Percentiles rank a stretch among this genome's conserved stretches.
Evolutionary conservation across 2,797 vertebrate species (phyloP).

Genomic region (Aulostomus chinensis): DNA sequence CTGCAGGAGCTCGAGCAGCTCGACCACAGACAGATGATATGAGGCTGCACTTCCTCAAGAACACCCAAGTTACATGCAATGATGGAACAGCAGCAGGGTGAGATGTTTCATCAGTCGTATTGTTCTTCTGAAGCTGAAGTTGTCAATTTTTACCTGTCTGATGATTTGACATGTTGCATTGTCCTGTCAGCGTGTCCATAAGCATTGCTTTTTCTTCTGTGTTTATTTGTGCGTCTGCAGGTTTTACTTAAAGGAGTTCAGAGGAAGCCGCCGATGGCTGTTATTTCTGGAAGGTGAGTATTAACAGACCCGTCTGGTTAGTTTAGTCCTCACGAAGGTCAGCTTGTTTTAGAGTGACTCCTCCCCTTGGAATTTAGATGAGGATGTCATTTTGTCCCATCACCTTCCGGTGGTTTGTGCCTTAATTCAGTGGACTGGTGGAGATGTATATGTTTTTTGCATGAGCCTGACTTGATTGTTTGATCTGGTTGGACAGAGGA

Average conservation of each 20-base stretch:
- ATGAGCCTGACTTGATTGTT: neutral
- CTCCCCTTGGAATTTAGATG: conserved; percentile 65
- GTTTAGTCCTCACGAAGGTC: conserved; percentile 70
- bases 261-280: conserved; percentile 82
- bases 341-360: conserved; percentile 58
- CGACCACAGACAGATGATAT: conserved; percentile 75
- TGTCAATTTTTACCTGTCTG: no score
- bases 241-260: conserved; percentile 83
- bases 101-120: no score
- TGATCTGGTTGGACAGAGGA: neutral
- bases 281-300: conserved; percentile 85
- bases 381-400: conserved; percentile 56
- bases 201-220: conserved; percentile 29
- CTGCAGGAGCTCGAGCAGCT: conserved; percentile 36
- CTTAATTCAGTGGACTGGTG: conserved; percentile 9
- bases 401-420: conserved; percentile 31
- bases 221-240: conserved; percentile 68
- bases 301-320: conserved; percentile 72
- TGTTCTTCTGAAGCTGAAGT: no score
- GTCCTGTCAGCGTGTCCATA: conserved; percentile 11
- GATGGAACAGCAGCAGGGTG: conserved; percentile 82
- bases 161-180: neutral
- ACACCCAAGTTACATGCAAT: conserved; percentile 76
- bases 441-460: conserved; percentile 3
- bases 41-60: conserved; percentile 83